These are phyloP conservation scores for Acropternis orthonyx DNA, from an alignment of 2,797 vertebrate genomes.

Conservation along the genomic window DNA sequence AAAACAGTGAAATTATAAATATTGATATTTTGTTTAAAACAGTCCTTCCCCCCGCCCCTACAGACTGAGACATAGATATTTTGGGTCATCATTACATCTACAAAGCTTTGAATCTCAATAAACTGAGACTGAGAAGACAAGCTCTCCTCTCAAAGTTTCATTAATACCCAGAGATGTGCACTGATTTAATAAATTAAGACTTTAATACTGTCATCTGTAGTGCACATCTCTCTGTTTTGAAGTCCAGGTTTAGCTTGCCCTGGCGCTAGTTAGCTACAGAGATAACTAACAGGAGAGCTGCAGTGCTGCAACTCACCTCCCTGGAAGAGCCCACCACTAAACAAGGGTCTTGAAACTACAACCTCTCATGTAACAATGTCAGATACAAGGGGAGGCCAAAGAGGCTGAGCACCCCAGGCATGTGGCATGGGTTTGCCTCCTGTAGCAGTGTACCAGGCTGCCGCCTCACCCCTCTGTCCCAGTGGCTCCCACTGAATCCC, in stretches of 20 bases:
- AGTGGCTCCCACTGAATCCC: not conserved
- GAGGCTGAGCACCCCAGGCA: rapidly evolving
- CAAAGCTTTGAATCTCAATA: not conserved
- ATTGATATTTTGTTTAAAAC: not conserved
- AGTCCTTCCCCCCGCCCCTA: not conserved
- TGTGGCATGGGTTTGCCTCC: rapidly evolving
- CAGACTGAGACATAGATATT: not conserved
- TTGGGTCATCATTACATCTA: not conserved
- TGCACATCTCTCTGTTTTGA: not conserved
- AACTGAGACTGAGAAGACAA: not conserved
- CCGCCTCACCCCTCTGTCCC: not conserved
- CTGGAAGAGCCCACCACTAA: not conserved
- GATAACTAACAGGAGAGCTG: not conserved
- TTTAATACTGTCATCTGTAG: not conserved
- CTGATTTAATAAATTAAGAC: not conserved
- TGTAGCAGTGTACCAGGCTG: rapidly evolving
- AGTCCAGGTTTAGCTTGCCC: not conserved
- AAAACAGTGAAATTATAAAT: not conserved
- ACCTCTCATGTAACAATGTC: not conserved
- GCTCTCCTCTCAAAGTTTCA: not conserved
- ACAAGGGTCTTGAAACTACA: not conserved
- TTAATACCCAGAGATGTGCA: not conserved
- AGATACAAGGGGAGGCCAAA: not conserved
- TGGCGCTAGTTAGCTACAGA: not conserved
- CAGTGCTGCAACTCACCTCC: not conserved